Conservation (phyloP, 2,888 invertebrate species). For the Scelioninae gen. 2 region DNA sequence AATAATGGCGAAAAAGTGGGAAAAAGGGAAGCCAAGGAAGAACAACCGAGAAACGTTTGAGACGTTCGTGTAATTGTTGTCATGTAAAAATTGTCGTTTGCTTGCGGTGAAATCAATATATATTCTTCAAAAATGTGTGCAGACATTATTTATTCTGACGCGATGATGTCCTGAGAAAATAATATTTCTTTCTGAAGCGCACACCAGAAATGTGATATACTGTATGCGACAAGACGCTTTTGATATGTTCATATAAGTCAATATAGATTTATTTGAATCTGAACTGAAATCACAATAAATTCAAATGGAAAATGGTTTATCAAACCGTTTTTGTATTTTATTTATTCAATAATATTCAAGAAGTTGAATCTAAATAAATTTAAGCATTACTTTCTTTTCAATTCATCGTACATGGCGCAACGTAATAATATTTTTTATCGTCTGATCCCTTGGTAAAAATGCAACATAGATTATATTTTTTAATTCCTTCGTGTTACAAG, state of each 20-base stretch:
- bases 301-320: conserved; percentile 21
- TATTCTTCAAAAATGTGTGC: conserved; percentile 31
- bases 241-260: conserved; percentile 47
- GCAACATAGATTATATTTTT: too few relatives aligned
- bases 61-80: conserved; percentile 23
- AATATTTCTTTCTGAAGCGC: conserved; percentile 44
- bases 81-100: conserved; percentile 13
- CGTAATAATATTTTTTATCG: too few relatives aligned
- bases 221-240: conserved; percentile 39
- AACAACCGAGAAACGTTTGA: too few relatives aligned
- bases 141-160: conserved; percentile 49
- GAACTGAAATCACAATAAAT: conserved; percentile 28
- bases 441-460: too few relatives aligned
- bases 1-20: too few relatives aligned
- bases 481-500: too few relatives aligned
- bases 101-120: conserved; percentile 29
- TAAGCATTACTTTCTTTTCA: too few relatives aligned
- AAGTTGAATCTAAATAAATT: too few relatives aligned
- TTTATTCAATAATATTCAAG: too few relatives aligned
- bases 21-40: too few relatives aligned
- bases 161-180: conserved; percentile 48
- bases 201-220: conserved; percentile 42
- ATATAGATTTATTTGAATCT: conserved; percentile 35
- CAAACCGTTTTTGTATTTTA: conserved; percentile 3
- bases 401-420: too few relatives aligned